These are phyloP conservation scores for Casuarius casuarius DNA, from an alignment of 2,113 vertebrate genomes.

Conservation along the genomic window DNA sequence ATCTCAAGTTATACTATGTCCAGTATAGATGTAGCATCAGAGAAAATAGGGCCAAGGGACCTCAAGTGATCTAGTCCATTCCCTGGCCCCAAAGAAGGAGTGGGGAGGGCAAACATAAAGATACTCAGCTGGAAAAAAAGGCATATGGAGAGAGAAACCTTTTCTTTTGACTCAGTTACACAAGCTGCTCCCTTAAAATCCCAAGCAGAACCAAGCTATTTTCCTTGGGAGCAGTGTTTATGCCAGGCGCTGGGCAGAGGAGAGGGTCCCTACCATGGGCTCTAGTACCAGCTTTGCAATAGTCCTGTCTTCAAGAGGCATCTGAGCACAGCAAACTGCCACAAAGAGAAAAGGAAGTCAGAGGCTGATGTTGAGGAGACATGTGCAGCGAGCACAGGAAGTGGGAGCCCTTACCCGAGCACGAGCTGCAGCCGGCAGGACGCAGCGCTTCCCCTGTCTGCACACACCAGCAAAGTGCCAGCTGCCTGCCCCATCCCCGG, in stretches of 20 bases:
- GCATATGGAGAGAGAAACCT: background rate
- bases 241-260: background rate
- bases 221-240: background rate
- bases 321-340: background rate
- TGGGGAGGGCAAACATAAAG: background rate
- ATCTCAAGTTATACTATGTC: accelerated
- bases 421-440: accelerated
- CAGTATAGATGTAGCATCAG: too few relatives aligned
- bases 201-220: accelerated
- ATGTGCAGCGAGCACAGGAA: accelerated
- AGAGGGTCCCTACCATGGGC: background rate
- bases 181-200: background rate
- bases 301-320: background rate
- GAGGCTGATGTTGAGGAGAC: background rate
- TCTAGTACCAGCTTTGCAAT: background rate
- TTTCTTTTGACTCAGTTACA: background rate
- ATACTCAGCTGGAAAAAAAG: background rate
- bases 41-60: background rate
- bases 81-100: background rate
- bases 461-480: background rate
- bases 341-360: background rate
- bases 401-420: background rate
- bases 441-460: accelerated
- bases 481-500: background rate
- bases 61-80: background rate